Evolutionary conservation across 2,113 vertebrate genomes (phyloP).

Genomic region (Chionodraco myersi): DNA sequence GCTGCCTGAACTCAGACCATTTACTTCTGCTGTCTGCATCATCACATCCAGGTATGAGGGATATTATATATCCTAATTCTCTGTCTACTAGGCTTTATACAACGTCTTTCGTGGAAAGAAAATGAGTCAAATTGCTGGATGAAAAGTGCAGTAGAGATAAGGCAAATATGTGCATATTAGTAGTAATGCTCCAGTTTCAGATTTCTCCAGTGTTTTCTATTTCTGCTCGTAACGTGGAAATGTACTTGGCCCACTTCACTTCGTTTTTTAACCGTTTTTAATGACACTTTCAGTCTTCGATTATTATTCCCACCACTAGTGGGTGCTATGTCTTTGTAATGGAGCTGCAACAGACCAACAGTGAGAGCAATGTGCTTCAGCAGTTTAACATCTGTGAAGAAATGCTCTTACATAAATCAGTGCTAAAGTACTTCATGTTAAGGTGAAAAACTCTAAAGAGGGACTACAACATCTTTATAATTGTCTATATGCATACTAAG

Average conservation of each 20-base stretch:
- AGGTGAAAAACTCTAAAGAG: not conserved
- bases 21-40: not conserved
- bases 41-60: not conserved
- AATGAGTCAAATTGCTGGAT: not conserved
- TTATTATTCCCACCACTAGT: constrained; percentile 46
- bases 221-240: not conserved
- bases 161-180: not conserved
- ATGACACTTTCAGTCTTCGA: not conserved
- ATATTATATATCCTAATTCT: not conserved
- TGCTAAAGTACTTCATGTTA: constrained; percentile 2
- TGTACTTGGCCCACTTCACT: not conserved
- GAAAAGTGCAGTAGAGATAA: constrained; percentile 1
- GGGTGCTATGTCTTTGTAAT: constrained; percentile 23
- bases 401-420: not conserved
- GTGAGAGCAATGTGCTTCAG: not conserved
- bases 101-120: not conserved
- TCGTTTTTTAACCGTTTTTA: not conserved
- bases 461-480: not conserved
- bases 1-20: constrained; percentile 18
- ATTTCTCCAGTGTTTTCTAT: not conserved
- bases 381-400: not conserved
- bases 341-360: not conserved
- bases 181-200: not conserved
- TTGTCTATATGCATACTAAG: not conserved
- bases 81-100: not conserved